A percentile compares a stretch with the other conserved stretches of the same genome.
These are phyloP conservation scores for Cyprinodon diabolis DNA, from an alignment of 2,797 vertebrate species.

Conservation along the genomic window DNA sequence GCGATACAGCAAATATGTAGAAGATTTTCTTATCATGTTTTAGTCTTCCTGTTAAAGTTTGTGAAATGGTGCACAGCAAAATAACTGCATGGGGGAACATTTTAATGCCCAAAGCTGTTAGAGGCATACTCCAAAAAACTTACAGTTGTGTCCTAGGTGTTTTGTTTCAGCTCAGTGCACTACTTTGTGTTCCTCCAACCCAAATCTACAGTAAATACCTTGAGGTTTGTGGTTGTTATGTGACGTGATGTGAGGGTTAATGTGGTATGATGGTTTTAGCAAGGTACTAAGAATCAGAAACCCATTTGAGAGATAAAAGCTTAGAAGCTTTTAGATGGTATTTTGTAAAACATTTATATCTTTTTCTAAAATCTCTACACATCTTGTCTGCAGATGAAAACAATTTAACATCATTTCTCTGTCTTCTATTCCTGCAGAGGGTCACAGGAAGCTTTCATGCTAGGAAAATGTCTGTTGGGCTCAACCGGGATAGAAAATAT, in stretches of 20 bases:
- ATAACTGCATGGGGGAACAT: background rate
- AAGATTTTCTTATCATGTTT: background rate
- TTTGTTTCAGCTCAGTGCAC: background rate
- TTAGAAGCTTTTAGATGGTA: slow-evolving; percentile 19
- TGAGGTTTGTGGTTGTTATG: background rate
- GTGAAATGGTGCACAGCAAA: too few relatives aligned
- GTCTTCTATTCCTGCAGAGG: slow-evolving; percentile 33
- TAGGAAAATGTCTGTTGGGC: slow-evolving; percentile 58
- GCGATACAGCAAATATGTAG: background rate
- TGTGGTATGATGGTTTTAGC: background rate
- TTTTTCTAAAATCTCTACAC: slow-evolving; percentile 20
- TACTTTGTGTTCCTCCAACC: background rate
- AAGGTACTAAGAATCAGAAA: background rate
- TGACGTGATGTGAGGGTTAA: background rate
- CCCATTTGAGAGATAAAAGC: slow-evolving; percentile 20
- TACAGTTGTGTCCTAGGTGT: background rate
- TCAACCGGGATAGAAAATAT: slow-evolving; percentile 72
- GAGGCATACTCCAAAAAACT: background rate
- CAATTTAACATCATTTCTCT: slow-evolving; percentile 48
- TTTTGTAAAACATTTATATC: slow-evolving; percentile 26
- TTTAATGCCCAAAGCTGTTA: background rate
- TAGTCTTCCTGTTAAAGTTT: background rate
- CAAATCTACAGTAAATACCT: background rate
- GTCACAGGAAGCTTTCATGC: slow-evolving; percentile 46
- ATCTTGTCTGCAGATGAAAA: slow-evolving; percentile 32